These are phyloP conservation scores for Belgica antarctica DNA, from an alignment of 2,888 invertebrate genomes.

Conservation along the genomic window DNA sequence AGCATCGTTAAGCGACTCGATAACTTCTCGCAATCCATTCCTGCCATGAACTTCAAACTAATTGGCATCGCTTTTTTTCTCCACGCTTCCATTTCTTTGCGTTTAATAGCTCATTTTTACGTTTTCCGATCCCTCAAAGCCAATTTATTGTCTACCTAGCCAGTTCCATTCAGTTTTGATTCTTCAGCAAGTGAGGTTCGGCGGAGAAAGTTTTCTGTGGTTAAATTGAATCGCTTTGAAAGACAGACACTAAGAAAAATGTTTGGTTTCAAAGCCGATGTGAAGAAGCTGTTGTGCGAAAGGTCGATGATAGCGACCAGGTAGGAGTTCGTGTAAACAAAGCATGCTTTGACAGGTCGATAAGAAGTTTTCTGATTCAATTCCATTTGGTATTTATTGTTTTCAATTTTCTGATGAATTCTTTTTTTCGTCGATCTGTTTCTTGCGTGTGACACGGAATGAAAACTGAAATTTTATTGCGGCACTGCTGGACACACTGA, in stretches of 20 bases:
- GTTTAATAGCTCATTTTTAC: neutral
- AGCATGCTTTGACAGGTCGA: neutral
- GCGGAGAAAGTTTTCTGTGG: too few relatives aligned
- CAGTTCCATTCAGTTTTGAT: too few relatives aligned
- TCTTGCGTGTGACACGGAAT: neutral
- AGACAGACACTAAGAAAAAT: slow-evolving; percentile 39
- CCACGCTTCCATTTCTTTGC: neutral
- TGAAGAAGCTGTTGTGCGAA: slow-evolving; percentile 40
- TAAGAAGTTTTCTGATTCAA: neutral
- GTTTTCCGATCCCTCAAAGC: slow-evolving; percentile 15
- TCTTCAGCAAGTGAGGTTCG: too few relatives aligned
- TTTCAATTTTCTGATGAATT: neutral
- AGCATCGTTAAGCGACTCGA: too few relatives aligned
- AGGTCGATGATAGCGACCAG: neutral
- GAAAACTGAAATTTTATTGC: neutral
- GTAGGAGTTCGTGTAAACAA: neutral
- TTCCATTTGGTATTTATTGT: neutral
- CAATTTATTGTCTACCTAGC: slow-evolving; percentile 18
- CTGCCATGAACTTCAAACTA: too few relatives aligned
- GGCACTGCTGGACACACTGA: neutral
- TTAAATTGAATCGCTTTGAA: too few relatives aligned
- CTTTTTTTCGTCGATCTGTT: neutral
- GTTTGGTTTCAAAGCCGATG: slow-evolving; percentile 46
- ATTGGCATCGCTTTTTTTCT: neutral
- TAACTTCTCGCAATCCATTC: too few relatives aligned